These are phyloP conservation scores for Octodonta nipae DNA, from an alignment of 2,888 invertebrate species.

Conservation along the genomic window DNA sequence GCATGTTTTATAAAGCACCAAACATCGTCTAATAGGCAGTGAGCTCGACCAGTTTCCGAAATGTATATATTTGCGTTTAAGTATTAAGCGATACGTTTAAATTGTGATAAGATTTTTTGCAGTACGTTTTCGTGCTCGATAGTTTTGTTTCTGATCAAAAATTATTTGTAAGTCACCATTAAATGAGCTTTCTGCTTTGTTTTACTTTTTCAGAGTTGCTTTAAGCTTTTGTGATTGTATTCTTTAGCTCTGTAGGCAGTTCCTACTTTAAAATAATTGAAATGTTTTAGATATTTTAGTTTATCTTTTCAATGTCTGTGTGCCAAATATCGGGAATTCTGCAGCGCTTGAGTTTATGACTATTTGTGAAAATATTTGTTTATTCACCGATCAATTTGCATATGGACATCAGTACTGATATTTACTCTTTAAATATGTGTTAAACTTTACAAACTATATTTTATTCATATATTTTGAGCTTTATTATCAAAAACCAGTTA, in stretches of 20 bases:
- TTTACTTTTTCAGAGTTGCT: constrained; percentile 5
- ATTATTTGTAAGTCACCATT: constrained; percentile 1
- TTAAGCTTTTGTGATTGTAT: constrained; percentile 4
- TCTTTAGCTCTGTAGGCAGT: constrained; percentile 3
- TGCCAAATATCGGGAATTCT: constrained; percentile 8
- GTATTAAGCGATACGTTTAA: too few species aligned
- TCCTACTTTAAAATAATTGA: too few species aligned
- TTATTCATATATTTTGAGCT: constrained; percentile 10
- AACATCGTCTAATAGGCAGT: too few species aligned
- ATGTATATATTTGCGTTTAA: too few species aligned
- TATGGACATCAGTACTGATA: constrained; percentile 10
- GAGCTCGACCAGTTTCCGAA: too few species aligned
- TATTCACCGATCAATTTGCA: constrained; percentile 2
- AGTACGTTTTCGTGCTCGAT: too few species aligned
- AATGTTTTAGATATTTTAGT: too few species aligned
- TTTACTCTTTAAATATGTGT: constrained; percentile 6
- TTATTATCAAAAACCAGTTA: constrained; percentile 14
- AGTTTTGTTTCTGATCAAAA: too few species aligned
- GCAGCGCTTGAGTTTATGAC: not conserved
- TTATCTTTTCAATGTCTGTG: constrained; percentile 6
- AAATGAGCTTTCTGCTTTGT: constrained; percentile 3
- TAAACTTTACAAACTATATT: constrained; percentile 13
- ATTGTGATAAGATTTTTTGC: too few species aligned
- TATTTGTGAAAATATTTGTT: not conserved
- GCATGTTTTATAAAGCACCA: too few species aligned